Base-by-base conservation (phyloP, 2,113 vertebrate genomes). In the Ardeotis arabs region DNA sequence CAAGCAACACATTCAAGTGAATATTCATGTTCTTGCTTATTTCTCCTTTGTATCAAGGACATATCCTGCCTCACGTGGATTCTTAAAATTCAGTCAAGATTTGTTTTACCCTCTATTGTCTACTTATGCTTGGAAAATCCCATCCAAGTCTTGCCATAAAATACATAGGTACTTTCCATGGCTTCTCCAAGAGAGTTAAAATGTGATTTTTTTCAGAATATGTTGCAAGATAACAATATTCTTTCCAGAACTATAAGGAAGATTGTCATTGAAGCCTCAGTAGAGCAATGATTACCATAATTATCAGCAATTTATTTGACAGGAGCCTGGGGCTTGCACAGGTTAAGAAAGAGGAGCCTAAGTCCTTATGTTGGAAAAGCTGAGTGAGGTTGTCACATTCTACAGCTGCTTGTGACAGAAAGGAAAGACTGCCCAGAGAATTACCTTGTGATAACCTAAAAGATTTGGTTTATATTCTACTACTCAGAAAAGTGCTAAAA, bases 121-220 rank as follows among this genome's bases (percentile, higher is more conserved):
- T 39, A 8, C 6, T 59, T 17, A 20, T 5, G 8, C 10, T 60
- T 53, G 72, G 82, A 84, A 94, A 95, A 77, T 56, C 88, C 88
- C 92, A 67, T 2, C 58, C 85, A 53, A 60, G 18, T 1, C 15
- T 89, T 50, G n/a, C 35, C 37, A 28, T 45, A 21, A 83, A 73
- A 67, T 35, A 52, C 4, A 1, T 0, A 0, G 50, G 76, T 70
- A 8, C 55, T 84, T 91, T 18, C 81, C 22, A 1, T 0, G 19
- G n/a, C 76, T 88, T 90, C 47, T 83, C n/a, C 72, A 39, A 31
- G n/a, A 95, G 15, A 66, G 25, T 9, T 52, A 14, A 85, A 93
- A 77, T 2, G 12, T 9, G 35, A 68, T 3, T 15, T 86, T 83
- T 76, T 60, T 66, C 63, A 88, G 72, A 80, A 69, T 31, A 47